Evolutionary conservation across 2,888 invertebrate species (phyloP).

Genomic region (Drosophila setosimentum): DNA sequence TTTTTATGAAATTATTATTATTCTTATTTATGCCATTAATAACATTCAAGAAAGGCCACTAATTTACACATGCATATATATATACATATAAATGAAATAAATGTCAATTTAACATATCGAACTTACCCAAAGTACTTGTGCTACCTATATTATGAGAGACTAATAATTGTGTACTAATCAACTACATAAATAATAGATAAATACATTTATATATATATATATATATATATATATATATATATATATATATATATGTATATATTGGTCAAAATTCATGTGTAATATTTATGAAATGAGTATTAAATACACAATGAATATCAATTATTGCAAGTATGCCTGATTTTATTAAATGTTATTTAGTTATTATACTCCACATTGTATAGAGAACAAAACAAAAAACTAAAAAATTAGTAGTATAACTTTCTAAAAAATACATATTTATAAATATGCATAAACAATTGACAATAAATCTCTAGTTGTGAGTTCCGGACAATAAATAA

Average conservation of each 20-base stretch:
- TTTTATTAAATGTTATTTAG: slow-evolving; percentile 33
- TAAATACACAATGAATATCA: slow-evolving; percentile 14
- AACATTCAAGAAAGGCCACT: not conserved
- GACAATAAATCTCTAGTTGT: slow-evolving; percentile 58
- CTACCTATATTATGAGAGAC: slow-evolving; percentile 43
- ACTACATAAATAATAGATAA: not conserved
- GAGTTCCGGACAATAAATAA: slow-evolving; percentile 72
- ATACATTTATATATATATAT: not conserved
- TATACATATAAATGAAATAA: slow-evolving; percentile 28
- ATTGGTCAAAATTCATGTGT: slow-evolving; percentile 2
- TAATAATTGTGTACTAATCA: slow-evolving; percentile 35
- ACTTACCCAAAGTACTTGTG: slow-evolving; percentile 45
- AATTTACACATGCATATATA: not conserved
- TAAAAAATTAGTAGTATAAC: not conserved
- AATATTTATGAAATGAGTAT: slow-evolving; percentile 19
- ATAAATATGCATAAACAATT: slow-evolving; percentile 17
- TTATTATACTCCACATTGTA: slow-evolving; percentile 24
- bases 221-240: not conserved
- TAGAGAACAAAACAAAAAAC: slow-evolving; percentile 9
- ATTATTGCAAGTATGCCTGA: slow-evolving; percentile 19
- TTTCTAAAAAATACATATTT: not conserved
- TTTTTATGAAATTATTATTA: not conserved
- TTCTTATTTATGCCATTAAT: not conserved
- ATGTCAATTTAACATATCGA: slow-evolving; percentile 72
- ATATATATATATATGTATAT: not conserved